These are phyloP conservation scores for Pluvialis apricaria DNA, from an alignment of 2,113 vertebrate species.

Conservation along the genomic window DNA sequence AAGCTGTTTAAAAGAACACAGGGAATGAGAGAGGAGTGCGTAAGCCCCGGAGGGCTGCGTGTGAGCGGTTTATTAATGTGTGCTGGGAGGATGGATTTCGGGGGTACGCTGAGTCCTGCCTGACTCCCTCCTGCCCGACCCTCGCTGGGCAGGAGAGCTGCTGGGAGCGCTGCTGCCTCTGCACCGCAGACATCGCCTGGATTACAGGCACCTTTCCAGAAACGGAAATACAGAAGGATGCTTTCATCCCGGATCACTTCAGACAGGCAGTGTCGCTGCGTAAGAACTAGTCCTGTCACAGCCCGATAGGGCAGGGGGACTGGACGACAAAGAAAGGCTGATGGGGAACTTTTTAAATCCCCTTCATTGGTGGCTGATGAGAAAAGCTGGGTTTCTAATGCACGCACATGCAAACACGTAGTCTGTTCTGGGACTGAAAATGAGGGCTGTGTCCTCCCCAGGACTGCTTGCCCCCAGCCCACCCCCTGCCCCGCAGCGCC, in stretches of 20 bases:
- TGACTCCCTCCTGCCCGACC: not conserved
- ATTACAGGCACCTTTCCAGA: not conserved
- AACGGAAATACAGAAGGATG: not conserved
- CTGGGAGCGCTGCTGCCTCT: not conserved
- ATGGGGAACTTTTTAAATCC: not conserved
- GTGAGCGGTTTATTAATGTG: not conserved
- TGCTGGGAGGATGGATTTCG: not conserved
- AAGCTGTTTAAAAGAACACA: not conserved
- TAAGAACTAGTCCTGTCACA: not conserved
- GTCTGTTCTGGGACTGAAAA: not conserved
- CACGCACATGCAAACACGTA: not conserved
- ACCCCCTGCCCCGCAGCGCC: accelerated
- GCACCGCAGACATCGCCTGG: not conserved
- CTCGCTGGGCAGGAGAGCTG: not conserved
- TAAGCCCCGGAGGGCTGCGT: not conserved
- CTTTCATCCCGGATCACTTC: not conserved
- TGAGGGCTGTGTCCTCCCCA: not conserved
- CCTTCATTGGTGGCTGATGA: not conserved
- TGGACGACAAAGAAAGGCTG: not conserved
- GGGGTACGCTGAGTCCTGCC: not conserved
- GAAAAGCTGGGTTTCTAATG: not conserved
- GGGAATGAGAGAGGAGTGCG: not conserved
- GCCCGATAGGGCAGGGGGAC: not conserved
- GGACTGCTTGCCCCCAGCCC: not conserved
- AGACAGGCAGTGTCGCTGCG: not conserved